Conservation (phyloP, 23 tunicate genomes). For the Oikopleura albicans region DNA sequence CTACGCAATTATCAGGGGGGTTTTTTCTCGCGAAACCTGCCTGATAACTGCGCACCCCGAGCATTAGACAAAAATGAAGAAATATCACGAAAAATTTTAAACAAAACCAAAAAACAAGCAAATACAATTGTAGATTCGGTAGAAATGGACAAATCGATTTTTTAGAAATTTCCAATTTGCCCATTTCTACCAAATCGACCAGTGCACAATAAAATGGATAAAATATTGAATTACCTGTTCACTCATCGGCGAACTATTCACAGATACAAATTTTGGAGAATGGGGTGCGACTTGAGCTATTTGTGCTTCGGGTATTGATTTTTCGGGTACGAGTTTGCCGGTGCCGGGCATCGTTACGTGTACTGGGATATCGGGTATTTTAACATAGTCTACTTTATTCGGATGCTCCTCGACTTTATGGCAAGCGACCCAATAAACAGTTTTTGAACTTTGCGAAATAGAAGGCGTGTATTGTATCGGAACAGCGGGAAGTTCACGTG, state of each 20-base stretch:
- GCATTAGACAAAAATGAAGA: too few species aligned
- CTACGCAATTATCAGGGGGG: too few species aligned
- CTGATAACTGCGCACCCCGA: too few species aligned
- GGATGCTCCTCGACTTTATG: not conserved
- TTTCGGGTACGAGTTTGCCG: not conserved
- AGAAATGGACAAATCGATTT: too few species aligned
- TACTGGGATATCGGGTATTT: not conserved
- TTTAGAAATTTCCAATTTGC: too few species aligned
- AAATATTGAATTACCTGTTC: not conserved
- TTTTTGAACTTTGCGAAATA: not conserved
- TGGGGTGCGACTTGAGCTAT: not conserved
- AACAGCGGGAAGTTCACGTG: not conserved
- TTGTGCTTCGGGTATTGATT: not conserved
- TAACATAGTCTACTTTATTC: not conserved
- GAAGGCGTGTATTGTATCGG: not conserved
- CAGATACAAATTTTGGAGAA: not conserved
- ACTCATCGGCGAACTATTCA: not conserved
- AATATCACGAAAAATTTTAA: too few species aligned
- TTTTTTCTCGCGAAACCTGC: too few species aligned
- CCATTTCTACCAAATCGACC: too few species aligned
- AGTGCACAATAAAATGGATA: too few species aligned
- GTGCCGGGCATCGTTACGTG: not conserved
- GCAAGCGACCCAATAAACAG: not conserved
- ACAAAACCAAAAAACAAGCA: too few species aligned
- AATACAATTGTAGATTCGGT: not conserved